A percentile compares a stretch with the other conserved stretches of the same genome.
These are phyloP conservation scores for Autographa gamma DNA, from an alignment of 2,888 invertebrate species.

Conservation along the genomic window DNA sequence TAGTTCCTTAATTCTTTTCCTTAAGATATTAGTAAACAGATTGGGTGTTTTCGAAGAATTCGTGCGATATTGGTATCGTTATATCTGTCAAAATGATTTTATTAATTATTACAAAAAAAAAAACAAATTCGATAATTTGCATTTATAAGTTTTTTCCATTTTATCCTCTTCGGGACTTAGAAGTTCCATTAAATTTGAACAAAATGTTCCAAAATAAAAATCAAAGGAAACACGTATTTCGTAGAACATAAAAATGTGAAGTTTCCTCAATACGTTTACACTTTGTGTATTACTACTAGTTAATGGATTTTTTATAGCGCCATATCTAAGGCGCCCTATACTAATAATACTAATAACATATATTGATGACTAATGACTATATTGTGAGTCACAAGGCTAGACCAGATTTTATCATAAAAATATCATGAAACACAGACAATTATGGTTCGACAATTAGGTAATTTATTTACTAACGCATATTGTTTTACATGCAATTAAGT, in stretches of 20 bases:
- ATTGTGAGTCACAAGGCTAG: slow-evolving; percentile 23
- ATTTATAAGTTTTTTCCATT: too few relatives aligned
- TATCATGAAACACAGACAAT: slow-evolving; percentile 29
- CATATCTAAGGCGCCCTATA: too few relatives aligned
- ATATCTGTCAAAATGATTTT: too few relatives aligned
- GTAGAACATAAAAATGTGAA: too few relatives aligned
- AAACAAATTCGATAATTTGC: too few relatives aligned
- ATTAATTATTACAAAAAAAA: too few relatives aligned
- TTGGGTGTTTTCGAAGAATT: not conserved
- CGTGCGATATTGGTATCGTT: too few relatives aligned
- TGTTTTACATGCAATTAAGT: not conserved
- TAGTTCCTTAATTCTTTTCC: not conserved
- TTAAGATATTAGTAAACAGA: not conserved
- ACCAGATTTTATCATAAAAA: slow-evolving; percentile 34
- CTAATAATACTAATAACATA: too few relatives aligned
- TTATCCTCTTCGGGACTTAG: too few relatives aligned
- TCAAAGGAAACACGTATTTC: too few relatives aligned
- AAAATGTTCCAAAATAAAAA: too few relatives aligned
- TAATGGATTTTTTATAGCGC: slow-evolving; percentile 13
- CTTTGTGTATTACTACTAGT: slow-evolving; percentile 18
- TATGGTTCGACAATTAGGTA: slow-evolving; percentile 13
- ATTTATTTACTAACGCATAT: not conserved
- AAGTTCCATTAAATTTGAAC: too few relatives aligned
- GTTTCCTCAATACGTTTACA: not conserved
- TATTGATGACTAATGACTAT: slow-evolving; percentile 31